Conservation (phyloP, 2,113 vertebrate species). For the Phodopus roborovskii region DNA sequence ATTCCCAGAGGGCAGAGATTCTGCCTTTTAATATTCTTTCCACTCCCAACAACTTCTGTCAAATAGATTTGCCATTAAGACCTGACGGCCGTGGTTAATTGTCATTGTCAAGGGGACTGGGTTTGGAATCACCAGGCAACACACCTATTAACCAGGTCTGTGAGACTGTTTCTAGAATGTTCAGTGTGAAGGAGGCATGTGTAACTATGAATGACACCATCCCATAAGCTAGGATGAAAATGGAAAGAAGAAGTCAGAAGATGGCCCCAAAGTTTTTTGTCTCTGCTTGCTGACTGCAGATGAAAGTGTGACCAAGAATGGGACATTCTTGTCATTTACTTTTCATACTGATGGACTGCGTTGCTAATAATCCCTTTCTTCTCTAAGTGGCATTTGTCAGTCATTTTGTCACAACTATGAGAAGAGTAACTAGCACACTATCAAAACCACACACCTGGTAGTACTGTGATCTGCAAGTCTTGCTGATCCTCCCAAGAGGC, state of each 20-base stretch:
- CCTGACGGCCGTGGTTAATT: not conserved
- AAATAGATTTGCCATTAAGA: not conserved
- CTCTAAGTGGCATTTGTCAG: too few species aligned
- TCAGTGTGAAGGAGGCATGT: not conserved
- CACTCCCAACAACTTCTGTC: not conserved
- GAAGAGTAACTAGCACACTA: not conserved
- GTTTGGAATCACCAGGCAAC: not conserved
- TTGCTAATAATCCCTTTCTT: not conserved
- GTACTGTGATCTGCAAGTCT: not conserved
- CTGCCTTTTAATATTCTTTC: not conserved
- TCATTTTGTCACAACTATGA: not conserved
- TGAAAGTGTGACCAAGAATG: fast-evolving
- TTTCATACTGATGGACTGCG: not conserved
- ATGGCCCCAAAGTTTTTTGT: too few species aligned
- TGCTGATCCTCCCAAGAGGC: not conserved
- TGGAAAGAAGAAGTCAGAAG: not conserved
- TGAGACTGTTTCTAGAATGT: not conserved
- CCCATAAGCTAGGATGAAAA: not conserved
- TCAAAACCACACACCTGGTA: not conserved
- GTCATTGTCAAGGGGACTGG: not conserved
- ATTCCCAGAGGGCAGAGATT: not conserved
- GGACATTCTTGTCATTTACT: not conserved
- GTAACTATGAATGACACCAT: not conserved
- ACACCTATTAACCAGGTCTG: not conserved
- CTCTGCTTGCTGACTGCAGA: too few species aligned